Base-by-base conservation (phyloP, 2,797 vertebrate species). In the Darevskia mixta region DNA sequence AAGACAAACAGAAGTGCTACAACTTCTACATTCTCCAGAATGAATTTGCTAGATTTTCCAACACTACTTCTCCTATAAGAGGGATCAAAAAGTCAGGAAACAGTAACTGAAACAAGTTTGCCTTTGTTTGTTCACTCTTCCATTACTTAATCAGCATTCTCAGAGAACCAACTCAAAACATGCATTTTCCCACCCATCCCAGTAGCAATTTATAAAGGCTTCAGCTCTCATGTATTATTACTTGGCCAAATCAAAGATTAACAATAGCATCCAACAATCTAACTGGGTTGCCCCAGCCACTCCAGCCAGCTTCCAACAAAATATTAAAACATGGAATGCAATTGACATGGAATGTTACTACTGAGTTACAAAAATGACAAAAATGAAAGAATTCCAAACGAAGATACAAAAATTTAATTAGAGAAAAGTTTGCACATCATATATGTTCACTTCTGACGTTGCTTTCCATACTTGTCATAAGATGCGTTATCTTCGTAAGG, bases 71-170 rank as follows among this genome's bases (percentile, higher is more conserved):
- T 69, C 32, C 32, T 27, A 49, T 27, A 32, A 79, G 27, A 86
- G n/a, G 13, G n/a, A 29, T 86, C 43, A 38, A 20, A 67, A 69
- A 69, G 41, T 88, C 89, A 78, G 92, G 90, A 89, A 7, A 2
- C 1, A 49, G 8, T 45, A 58, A n/a, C 29, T 79, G 0, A 90
- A 76, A 82, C 1, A 86, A 11, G 18, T 79, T 7, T 6, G 79
- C 27, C n/a, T 49, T 84, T 32, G 0, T 20, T 81, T 67, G 87
- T 89, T 87, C 81, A 25, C 43, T 77, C 55, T 84, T 38, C n/a
- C 38, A 18, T 87, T 75, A 87, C 17, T 4, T 64, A 77, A 83
- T 2, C 15, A 88, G 32, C 25, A 66, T 49, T 1, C 83, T 18
- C 38, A n/a, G n/a, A 87, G 10, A 64, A 41, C 29, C 29, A 69